Evolutionary conservation across 2,888 invertebrate genomes (phyloP).

Genomic region (Atethmia centrago): DNA sequence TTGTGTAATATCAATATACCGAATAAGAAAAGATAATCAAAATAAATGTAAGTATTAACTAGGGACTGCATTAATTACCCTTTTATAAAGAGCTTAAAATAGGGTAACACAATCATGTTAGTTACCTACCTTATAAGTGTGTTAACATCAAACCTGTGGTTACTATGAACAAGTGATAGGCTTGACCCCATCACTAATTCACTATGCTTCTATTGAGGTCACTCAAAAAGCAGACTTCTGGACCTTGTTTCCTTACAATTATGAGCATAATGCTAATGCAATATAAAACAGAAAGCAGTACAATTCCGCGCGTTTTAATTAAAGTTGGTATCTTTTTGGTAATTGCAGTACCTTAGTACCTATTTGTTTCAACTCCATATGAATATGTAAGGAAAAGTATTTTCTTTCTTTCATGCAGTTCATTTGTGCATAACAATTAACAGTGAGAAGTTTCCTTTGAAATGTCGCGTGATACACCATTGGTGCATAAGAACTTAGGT

Average conservation of each 20-base stretch:
- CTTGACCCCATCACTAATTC: too few species aligned
- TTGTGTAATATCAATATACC: slow-evolving; percentile 34
- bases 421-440: background rate
- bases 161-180: background rate
- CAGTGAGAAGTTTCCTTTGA: background rate
- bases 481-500: too few species aligned
- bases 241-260: background rate
- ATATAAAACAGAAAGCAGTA: too few species aligned
- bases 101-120: background rate
- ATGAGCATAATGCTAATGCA: background rate
- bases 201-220: background rate
- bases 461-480: too few species aligned
- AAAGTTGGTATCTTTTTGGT: background rate
- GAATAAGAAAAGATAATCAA: slow-evolving; percentile 22
- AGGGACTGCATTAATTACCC: background rate
- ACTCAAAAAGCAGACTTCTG: background rate
- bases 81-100: background rate
- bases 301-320: background rate
- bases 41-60: slow-evolving; percentile 6
- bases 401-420: background rate
- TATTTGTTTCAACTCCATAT: background rate
- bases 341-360: background rate
- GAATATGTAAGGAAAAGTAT: background rate
- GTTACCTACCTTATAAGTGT: slow-evolving; percentile 1
- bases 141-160: background rate